Conservation (phyloP, 2,113 vertebrate species). For the Silurus meridionalis region DNA sequence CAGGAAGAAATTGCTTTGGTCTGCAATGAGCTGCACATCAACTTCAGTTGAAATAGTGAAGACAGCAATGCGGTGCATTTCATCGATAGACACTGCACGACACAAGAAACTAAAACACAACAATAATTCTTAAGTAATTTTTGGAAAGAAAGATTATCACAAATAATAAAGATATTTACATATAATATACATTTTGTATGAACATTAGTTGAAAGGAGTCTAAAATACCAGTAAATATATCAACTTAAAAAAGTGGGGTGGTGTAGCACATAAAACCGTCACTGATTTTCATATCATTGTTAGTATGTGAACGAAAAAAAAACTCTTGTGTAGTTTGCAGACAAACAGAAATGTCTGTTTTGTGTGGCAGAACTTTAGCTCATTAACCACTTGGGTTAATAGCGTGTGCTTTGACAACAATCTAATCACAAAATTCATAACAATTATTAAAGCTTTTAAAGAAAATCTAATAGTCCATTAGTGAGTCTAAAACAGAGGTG, state of each 20-base stretch:
- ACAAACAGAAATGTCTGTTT: not conserved
- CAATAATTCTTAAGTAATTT: not conserved
- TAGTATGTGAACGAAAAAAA: not conserved
- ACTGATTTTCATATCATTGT: not conserved
- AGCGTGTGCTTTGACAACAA: not conserved
- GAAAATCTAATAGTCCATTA: not conserved
- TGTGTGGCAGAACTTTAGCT: not conserved
- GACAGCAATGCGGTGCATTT: slow-evolving; percentile 71
- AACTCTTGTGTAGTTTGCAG: not conserved
- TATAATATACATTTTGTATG: not conserved
- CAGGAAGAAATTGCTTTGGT: slow-evolving; percentile 84
- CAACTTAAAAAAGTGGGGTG: not conserved
- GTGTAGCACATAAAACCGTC: not conserved
- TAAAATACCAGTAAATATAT: not conserved
- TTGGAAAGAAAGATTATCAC: not conserved
- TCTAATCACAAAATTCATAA: not conserved
- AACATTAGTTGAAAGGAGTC: not conserved
- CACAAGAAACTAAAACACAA: slow-evolving; percentile 82
- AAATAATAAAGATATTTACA: not conserved
- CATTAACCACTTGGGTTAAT: not conserved
- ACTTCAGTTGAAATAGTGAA: slow-evolving; percentile 77
- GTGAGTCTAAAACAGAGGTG: not conserved
- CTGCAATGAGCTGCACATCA: slow-evolving; percentile 78
- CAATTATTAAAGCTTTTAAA: not conserved
- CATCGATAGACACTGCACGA: slow-evolving; percentile 78